Conservation (phyloP, 2,888 invertebrate species). For the Cantharis rufa region DNA sequence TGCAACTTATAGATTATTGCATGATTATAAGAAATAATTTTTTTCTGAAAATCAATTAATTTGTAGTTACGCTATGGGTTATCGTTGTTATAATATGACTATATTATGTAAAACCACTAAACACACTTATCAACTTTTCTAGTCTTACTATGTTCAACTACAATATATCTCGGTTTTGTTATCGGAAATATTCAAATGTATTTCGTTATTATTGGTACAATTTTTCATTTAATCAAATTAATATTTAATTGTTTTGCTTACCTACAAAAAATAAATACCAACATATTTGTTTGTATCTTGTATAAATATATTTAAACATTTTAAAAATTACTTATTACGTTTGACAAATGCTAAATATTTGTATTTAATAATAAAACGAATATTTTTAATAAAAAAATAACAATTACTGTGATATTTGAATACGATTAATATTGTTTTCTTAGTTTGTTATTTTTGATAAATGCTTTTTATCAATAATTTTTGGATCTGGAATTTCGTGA, state of each 20-base stretch:
- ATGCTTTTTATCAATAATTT: constrained; percentile 6
- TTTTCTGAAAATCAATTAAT: not conserved
- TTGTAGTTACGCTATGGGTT: not conserved
- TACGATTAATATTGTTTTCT: constrained; percentile 45
- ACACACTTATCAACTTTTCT: not conserved
- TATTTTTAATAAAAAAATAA: constrained; percentile 17
- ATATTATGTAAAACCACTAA: not conserved
- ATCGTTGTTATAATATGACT: not conserved
- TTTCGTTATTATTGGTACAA: not conserved
- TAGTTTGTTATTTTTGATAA: constrained; percentile 26
- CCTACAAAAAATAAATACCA: not conserved
- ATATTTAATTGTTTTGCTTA: not conserved
- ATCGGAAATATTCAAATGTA: not conserved
- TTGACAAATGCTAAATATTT: not conserved
- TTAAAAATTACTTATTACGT: not conserved
- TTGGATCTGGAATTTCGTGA: constrained; percentile 16
- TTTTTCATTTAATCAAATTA: not conserved
- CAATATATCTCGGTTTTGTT: not conserved
- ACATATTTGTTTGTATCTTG: not conserved
- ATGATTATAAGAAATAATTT: not conserved
- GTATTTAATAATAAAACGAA: not conserved
- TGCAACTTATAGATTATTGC: not conserved
- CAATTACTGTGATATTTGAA: constrained; percentile 53
- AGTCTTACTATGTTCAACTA: not conserved
- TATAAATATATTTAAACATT: not conserved